These are phyloP conservation scores for Mnemiopsis leidyi DNA, from an alignment of 37 sponge, comb jelly and placozoan species.

Conservation along the genomic window DNA sequence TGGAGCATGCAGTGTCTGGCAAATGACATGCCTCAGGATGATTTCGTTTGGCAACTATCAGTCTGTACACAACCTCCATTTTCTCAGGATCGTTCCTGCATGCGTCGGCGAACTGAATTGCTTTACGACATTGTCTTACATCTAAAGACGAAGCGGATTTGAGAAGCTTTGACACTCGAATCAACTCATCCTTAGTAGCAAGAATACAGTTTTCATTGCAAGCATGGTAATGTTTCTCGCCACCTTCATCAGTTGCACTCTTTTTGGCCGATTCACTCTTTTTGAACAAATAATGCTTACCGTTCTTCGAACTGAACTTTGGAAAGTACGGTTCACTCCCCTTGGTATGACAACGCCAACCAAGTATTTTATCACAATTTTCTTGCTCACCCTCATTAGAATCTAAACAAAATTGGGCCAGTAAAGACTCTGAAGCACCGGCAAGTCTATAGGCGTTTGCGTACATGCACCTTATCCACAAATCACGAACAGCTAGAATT, in stretches of 20 bases:
- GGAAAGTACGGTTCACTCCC: constrained; percentile 31
- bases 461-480: background rate
- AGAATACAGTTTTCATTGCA: background rate
- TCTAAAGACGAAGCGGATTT: background rate
- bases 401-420: background rate
- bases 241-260: background rate
- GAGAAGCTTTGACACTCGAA: background rate
- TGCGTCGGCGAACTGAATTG: too few relatives aligned
- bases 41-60: background rate
- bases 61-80: background rate
- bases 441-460: background rate
- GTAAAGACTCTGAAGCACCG: background rate
- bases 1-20: background rate
- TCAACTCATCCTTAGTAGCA: background rate
- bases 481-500: background rate
- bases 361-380: background rate
- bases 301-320: background rate
- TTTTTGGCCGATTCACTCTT: background rate
- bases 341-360: background rate
- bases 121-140: too few relatives aligned
- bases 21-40: background rate
- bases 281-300: background rate
- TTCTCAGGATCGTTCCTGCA: background rate
- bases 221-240: background rate
- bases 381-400: background rate